phyloP scores from a whole-genome alignment of 2,797 vertebrate genomes.

The Microhierax caerulescens region DNA sequence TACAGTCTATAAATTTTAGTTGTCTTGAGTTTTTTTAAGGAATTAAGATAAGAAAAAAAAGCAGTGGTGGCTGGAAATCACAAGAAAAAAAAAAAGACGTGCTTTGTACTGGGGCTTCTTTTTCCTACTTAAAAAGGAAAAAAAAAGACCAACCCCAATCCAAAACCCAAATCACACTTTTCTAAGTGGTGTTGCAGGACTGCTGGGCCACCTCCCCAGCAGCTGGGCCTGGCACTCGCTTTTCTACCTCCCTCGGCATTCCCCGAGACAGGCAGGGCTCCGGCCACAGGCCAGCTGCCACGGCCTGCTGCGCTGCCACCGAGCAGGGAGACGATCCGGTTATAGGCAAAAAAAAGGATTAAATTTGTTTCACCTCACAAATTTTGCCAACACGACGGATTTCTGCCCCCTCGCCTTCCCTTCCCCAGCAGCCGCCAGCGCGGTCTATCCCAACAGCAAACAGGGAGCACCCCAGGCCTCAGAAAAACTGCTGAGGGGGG shows the following conservation, averaged over 20 bases:
- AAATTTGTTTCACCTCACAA: rapidly evolving
- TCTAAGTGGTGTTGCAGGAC: neutral
- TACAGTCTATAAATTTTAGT: constrained; percentile 53
- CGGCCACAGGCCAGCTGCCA: neutral
- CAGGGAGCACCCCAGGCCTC: rapidly evolving
- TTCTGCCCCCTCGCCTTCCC: rapidly evolving
- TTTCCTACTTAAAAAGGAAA: neutral
- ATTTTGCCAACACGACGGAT: rapidly evolving
- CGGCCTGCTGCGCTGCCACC: rapidly evolving
- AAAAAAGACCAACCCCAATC: neutral
- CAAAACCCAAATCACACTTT: neutral
- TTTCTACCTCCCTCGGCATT: neutral
- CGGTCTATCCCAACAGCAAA: rapidly evolving
- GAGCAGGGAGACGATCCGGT: rapidly evolving
- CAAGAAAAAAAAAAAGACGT: neutral
- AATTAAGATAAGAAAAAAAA: constrained; percentile 44
- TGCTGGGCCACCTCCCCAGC: neutral
- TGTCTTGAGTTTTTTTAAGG: constrained; percentile 17
- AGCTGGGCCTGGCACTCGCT: no score
- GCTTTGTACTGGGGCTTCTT: neutral
- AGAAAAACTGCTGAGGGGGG: no score
- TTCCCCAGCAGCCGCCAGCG: rapidly evolving
- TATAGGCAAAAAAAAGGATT: neutral
- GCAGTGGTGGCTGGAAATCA: neutral
- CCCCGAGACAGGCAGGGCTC: neutral